phyloP scores from a whole-genome alignment of 1,140 invertebrate genomes.

The Eriocheir sinensis region DNA sequence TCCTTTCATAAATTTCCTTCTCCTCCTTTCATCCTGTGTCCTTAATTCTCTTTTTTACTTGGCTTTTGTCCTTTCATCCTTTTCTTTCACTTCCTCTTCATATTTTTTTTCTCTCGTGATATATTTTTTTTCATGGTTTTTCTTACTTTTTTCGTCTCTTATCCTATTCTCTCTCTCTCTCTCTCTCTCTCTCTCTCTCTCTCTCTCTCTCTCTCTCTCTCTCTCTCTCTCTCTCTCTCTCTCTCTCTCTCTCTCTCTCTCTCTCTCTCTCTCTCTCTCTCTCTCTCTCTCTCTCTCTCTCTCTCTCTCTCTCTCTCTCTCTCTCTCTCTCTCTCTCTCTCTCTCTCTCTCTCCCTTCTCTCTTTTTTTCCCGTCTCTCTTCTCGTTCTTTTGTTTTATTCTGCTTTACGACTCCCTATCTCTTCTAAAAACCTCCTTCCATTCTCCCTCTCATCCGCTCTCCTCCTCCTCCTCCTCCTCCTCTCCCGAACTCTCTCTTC shows the following conservation, averaged over 20 bases:
- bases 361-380: not conserved
- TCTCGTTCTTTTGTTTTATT: not conserved
- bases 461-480: too few relatives aligned
- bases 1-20: not conserved
- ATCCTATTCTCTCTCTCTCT: not conserved
- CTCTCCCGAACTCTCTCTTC: too few relatives aligned
- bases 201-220: not conserved
- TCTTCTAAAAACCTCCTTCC: too few relatives aligned
- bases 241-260: too few relatives aligned
- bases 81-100: too few relatives aligned
- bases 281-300: not conserved
- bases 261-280: not conserved
- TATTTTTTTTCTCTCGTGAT: not conserved
- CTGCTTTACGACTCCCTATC: not conserved
- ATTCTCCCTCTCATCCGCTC: too few relatives aligned
- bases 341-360: constrained; percentile 47
- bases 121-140: not conserved
- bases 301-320: not conserved
- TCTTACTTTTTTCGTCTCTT: not conserved
- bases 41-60: not conserved
- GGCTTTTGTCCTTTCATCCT: too few relatives aligned
- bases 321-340: constrained; percentile 21
- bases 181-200: not conserved
- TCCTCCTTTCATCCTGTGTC: not conserved
- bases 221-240: too few relatives aligned